phyloP scores from a whole-genome alignment of 2,797 vertebrate genomes.

The Tamandua tetradactyla region DNA sequence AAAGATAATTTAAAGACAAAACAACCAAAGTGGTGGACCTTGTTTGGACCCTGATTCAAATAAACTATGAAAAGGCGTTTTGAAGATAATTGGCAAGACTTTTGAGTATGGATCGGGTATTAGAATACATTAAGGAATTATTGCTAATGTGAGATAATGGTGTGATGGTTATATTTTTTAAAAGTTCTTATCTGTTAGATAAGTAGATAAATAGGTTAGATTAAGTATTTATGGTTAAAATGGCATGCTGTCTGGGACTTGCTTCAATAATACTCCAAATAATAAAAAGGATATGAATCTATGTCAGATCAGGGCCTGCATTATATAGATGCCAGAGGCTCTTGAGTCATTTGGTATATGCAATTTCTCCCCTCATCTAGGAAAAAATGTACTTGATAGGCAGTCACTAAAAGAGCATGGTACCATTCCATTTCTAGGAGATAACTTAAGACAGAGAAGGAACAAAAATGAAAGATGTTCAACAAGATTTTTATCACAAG shows the following conservation, averaged over 20 bases:
- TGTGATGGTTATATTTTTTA: background rate
- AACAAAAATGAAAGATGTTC: background rate
- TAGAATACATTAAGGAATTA: constrained; percentile 29
- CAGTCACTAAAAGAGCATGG: constrained; percentile 11
- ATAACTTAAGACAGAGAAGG: background rate
- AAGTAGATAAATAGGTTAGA: background rate
- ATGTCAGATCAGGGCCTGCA: background rate
- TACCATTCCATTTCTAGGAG: background rate
- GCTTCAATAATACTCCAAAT: constrained; percentile 40
- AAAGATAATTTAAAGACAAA: constrained; percentile 46
- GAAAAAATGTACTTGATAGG: constrained; percentile 43
- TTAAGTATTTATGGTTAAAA: constrained; percentile 45
- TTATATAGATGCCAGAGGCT: constrained; percentile 3
- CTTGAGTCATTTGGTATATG: constrained; percentile 43
- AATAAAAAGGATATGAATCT: constrained; percentile 32
- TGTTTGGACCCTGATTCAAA: background rate
- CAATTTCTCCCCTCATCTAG: constrained; percentile 53
- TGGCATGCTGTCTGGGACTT: background rate
- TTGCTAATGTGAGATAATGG: background rate
- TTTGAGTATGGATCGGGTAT: background rate
- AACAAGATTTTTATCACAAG: constrained; percentile 8
- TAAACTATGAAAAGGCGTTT: constrained; percentile 1
- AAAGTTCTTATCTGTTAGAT: background rate
- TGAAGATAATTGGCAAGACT: constrained; percentile 35
- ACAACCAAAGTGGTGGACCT: background rate